Conservation (phyloP, 2,797 vertebrate species). For the Kryptopterus vitreolus region DNA sequence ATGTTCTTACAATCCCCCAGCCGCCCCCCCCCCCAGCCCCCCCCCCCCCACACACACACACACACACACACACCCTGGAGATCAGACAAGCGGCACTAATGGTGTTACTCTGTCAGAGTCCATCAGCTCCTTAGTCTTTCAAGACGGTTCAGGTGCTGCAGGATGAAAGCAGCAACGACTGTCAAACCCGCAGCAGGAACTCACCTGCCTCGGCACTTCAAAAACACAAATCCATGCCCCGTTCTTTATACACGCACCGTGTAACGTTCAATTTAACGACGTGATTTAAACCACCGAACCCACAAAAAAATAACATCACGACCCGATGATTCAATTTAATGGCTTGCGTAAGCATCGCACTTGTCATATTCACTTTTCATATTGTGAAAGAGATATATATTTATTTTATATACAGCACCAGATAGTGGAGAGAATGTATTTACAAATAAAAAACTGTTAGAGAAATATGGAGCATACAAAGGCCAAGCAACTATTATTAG, state of each 20-base stretch:
- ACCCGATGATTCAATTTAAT: background rate
- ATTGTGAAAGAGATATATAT: background rate
- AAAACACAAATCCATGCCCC: conserved; percentile 49
- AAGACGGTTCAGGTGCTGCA: conserved; percentile 23
- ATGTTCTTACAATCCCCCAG: background rate
- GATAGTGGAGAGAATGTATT: background rate
- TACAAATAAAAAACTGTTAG: background rate
- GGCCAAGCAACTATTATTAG: no score
- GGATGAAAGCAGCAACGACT: conserved; percentile 26
- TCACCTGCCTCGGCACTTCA: conserved; percentile 51
- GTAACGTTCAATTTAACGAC: conserved; percentile 30
- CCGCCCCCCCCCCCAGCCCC: no score
- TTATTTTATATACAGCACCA: background rate
- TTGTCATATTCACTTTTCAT: background rate
- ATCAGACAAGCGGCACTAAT: conserved; percentile 16
- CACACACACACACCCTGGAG: no score
- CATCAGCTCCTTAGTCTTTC: conserved; percentile 4
- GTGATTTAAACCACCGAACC: background rate
- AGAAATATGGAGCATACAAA: background rate
- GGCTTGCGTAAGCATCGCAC: background rate
- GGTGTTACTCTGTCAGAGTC: conserved; percentile 33
- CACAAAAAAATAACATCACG: background rate
- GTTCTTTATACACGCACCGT: conserved; percentile 16
- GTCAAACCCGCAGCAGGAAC: conserved; percentile 18
- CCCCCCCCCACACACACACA: no score